Evolutionary conservation across 2,113 vertebrate species (phyloP).

Genomic region (Patagioenas fasciata): DNA sequence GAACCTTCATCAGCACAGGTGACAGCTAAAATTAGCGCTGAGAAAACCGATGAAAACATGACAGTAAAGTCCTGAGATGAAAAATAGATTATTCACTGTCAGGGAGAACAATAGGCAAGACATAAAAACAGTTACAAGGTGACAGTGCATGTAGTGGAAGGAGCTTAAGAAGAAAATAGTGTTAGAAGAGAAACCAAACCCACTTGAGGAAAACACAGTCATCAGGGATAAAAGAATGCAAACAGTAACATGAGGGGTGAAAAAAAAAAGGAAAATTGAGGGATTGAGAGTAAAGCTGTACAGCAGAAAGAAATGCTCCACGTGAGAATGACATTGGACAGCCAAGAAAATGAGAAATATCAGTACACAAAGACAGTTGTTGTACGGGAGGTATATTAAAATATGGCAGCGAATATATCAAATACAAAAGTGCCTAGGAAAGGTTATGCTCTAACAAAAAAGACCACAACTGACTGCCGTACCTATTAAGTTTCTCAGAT

Average conservation of each 20-base stretch:
- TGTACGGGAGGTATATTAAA: neutral
- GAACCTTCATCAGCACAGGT: slow-evolving; percentile 54
- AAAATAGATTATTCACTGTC: slow-evolving; percentile 72
- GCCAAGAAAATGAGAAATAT: neutral
- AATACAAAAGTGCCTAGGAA: neutral
- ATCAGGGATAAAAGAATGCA: slow-evolving; percentile 4
- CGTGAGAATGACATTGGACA: neutral
- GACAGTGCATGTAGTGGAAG: neutral
- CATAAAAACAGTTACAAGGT: slow-evolving; percentile 39
- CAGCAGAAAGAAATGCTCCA: neutral
- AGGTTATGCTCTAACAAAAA: neutral
- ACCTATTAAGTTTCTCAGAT: neutral
- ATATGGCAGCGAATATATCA: neutral
- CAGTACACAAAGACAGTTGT: neutral
- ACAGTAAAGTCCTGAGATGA: slow-evolving; percentile 18
- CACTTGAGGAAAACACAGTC: slow-evolving; percentile 14
- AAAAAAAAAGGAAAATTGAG: neutral
- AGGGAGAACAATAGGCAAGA: slow-evolving; percentile 65
- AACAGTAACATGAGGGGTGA: neutral
- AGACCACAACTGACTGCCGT: neutral
- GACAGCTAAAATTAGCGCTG: slow-evolving; percentile 68
- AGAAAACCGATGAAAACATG: slow-evolving; percentile 58
- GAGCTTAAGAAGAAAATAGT: slow-evolving; percentile 27
- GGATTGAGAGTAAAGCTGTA: neutral
- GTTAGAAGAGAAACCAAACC: neutral